Evolutionary conservation across 2,113 vertebrate genomes (phyloP).

Genomic region (Protomyctophum bolini): DNA sequence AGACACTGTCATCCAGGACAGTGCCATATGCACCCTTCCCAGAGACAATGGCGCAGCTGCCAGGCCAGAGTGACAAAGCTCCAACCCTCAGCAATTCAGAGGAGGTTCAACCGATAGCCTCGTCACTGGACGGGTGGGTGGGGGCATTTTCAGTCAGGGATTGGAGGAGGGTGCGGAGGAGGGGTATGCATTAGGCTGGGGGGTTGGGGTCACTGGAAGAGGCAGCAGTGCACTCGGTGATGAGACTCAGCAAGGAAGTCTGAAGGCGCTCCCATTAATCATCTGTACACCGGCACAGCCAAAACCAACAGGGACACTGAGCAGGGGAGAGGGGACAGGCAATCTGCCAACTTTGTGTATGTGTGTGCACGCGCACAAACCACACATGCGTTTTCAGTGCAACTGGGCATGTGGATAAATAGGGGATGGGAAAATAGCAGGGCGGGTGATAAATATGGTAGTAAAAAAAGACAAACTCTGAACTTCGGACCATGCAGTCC

Average conservation of each 20-base stretch:
- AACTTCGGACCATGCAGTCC: no score
- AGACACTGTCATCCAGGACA: slow-evolving; percentile 34
- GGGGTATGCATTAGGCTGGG: slow-evolving; percentile 31
- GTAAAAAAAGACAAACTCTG: not conserved
- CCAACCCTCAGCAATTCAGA: slow-evolving; percentile 54
- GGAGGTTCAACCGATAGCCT: slow-evolving; percentile 39
- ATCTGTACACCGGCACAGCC: slow-evolving; percentile 43
- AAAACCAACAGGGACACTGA: slow-evolving; percentile 46
- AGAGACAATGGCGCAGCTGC: slow-evolving; percentile 77
- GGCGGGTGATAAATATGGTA: not conserved
- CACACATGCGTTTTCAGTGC: no score
- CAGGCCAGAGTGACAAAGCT: slow-evolving; percentile 65
- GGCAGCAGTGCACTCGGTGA: slow-evolving; percentile 26
- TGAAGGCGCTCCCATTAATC: slow-evolving; percentile 61
- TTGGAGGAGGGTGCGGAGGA: slow-evolving; percentile 20
- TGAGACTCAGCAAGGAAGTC: slow-evolving; percentile 40
- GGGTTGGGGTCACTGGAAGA: slow-evolving; percentile 44
- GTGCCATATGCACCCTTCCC: slow-evolving; percentile 69
- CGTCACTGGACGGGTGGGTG: slow-evolving; percentile 38
- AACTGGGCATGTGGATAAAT: slow-evolving; percentile 1
- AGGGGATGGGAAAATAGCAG: slow-evolving; percentile 8
- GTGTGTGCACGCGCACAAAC: slow-evolving; percentile 1
- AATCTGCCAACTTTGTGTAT: slow-evolving; percentile 43
- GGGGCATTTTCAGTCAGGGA: slow-evolving; percentile 29
- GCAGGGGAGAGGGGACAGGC: slow-evolving; percentile 38